phyloP scores from a whole-genome alignment of 2,797 vertebrate genomes.

The Salmo trutta region DNA sequence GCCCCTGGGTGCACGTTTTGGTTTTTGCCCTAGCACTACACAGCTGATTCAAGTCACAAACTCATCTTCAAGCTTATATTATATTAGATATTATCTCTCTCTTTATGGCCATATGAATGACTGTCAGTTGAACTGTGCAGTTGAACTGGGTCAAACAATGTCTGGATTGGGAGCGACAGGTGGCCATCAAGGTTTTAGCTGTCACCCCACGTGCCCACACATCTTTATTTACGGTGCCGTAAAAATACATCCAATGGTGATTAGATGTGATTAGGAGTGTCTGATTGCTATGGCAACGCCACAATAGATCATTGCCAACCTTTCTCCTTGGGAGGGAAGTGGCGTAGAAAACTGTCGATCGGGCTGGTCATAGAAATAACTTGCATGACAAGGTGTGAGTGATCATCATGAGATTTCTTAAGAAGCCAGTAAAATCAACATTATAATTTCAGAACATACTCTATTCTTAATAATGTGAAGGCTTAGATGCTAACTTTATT shows the following conservation, averaged over 20 bases:
- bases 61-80: too few relatives aligned
- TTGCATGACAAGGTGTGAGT: background rate
- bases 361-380: background rate
- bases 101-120: background rate
- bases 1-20: too few relatives aligned
- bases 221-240: slow-evolving; percentile 59
- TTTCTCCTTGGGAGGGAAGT: background rate
- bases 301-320: background rate
- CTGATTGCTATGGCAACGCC: slow-evolving; percentile 10
- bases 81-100: too few relatives aligned
- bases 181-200: slow-evolving; percentile 53
- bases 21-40: too few relatives aligned
- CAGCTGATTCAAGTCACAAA: too few relatives aligned
- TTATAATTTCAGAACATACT: too few relatives aligned
- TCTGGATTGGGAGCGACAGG: slow-evolving; percentile 51
- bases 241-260: slow-evolving; percentile 33
- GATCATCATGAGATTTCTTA: background rate
- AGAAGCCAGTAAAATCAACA: background rate
- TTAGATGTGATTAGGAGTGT: slow-evolving; percentile 43
- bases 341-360: background rate
- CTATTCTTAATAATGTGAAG: background rate
- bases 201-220: slow-evolving; percentile 51
- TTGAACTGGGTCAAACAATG: slow-evolving; percentile 24
- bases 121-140: background rate
- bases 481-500: background rate